Base-by-base conservation (phyloP, 2,113 vertebrate species). In the Crotalus tigris region DNA sequence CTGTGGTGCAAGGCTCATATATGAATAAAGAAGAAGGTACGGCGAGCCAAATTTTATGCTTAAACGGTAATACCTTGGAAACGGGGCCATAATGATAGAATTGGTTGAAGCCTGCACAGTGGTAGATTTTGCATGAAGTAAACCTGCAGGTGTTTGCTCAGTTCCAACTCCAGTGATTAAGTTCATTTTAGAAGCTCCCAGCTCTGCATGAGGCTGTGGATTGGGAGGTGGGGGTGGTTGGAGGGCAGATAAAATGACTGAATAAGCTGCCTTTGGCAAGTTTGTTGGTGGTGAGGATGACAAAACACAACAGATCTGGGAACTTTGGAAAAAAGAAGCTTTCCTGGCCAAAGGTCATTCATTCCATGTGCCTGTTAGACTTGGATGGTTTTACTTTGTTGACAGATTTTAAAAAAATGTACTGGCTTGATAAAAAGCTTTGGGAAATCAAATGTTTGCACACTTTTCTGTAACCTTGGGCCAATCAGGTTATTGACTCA, bases 121-220 rank as follows among this genome's bases (percentile, higher is more conserved):
- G 46, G 64, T 95, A 90, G 91, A 90, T 93, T 0, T 0, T 55
- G 93, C 95, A 92, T 93, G 75, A 96, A 92, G 59, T n/a, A 94
- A 88, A 90, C 92, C 92, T 88, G 81, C 59, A 93, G 51, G 92
- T 85, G 95, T 92, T 95, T 95, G 94, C 19, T 94, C 69, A 96
- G 93, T 93, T 94, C 89, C 91, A 59, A 96, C 89, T 94, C 95
- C 92, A 95, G 39, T 93, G 91, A 95, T 96, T 97, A 97, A 95
- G 91, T 94, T 94, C 92, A 95, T 92, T 94, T 95, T 44, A 33
- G n/a, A 95, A 97, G 96, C 93, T 51, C 46, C 46, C 95, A 49
- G 92, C 59, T 81, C 86, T 26, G 19, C 90, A 88, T 88, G 55
- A 26, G 88, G 54, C 90, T 96, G 93, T 95, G 96, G 96, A 96